Conservation (phyloP, 2,797 vertebrate genomes). For the Pangasius mekongensis region DNA sequence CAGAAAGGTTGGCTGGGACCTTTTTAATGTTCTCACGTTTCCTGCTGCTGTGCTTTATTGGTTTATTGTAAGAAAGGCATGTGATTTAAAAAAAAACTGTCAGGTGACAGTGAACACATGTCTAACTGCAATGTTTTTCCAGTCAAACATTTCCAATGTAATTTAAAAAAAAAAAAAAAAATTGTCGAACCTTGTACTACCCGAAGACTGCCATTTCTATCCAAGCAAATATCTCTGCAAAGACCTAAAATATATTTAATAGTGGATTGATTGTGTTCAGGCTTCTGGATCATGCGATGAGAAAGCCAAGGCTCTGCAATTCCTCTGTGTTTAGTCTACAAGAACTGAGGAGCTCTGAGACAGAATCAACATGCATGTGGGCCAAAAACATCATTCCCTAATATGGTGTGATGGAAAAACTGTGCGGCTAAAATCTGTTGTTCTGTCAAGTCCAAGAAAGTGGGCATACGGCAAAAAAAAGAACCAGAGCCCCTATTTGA, state of each 20-base stretch:
- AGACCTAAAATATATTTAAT: neutral
- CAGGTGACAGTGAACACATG: neutral
- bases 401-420: slow-evolving; percentile 63
- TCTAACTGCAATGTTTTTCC: neutral
- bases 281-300: neutral
- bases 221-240: neutral
- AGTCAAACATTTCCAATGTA: neutral
- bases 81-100: neutral
- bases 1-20: neutral
- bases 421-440: slow-evolving; percentile 34
- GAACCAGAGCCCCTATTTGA: neutral
- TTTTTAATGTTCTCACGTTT: neutral
- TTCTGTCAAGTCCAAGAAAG: slow-evolving; percentile 31
- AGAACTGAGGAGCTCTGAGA: slow-evolving; percentile 51
- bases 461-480: slow-evolving; percentile 11
- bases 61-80: neutral
- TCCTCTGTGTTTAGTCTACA: slow-evolving; percentile 63
- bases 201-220: neutral
- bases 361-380: slow-evolving; percentile 56
- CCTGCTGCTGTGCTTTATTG: neutral
- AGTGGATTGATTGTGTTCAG: neutral
- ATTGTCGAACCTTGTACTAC: too few species aligned
- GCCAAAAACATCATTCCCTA: slow-evolving; percentile 67
- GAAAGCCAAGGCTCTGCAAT: slow-evolving; percentile 17
- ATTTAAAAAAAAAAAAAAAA: neutral